These are phyloP conservation scores for Diaperis boleti DNA, from an alignment of 2,888 invertebrate species.

Conservation along the genomic window DNA sequence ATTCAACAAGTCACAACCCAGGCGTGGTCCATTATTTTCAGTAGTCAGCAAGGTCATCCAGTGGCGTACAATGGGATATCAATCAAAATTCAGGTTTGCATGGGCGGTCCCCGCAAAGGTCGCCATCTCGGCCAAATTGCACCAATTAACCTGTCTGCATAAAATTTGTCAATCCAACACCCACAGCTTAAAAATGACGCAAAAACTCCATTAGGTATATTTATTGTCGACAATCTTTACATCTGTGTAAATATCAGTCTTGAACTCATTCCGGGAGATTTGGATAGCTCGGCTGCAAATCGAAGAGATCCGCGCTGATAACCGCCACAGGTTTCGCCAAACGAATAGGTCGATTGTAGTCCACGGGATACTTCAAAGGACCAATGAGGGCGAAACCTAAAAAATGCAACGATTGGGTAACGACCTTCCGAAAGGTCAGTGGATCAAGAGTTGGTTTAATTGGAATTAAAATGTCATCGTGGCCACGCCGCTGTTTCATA, in stretches of 20 bases:
- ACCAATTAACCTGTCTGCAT: slow-evolving; percentile 27
- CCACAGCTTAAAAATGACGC: slow-evolving; percentile 7
- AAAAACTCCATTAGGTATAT: neutral
- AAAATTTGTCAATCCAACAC: slow-evolving; percentile 31
- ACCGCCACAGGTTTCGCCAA: slow-evolving; percentile 58
- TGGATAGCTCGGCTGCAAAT: slow-evolving; percentile 21
- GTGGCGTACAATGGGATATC: slow-evolving; percentile 44
- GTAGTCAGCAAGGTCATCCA: slow-evolving; percentile 42
- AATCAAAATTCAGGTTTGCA: slow-evolving; percentile 44
- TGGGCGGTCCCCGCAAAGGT: slow-evolving; percentile 34
- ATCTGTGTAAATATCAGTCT: slow-evolving; percentile 17
- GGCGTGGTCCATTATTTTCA: slow-evolving; percentile 31
- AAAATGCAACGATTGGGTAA: slow-evolving; percentile 27
- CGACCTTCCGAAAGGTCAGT: slow-evolving; percentile 34
- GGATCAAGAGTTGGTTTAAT: slow-evolving; percentile 5
- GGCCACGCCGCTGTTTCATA: slow-evolving; percentile 27
- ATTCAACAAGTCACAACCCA: slow-evolving; percentile 23
- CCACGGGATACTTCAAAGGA: slow-evolving; percentile 56
- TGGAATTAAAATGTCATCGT: slow-evolving; percentile 36
- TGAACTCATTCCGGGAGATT: slow-evolving; percentile 30
- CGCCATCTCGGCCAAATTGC: neutral
- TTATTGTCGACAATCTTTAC: no score
- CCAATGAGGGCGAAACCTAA: slow-evolving; percentile 52
- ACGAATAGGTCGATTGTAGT: slow-evolving; percentile 56
- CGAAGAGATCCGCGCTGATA: slow-evolving; percentile 58